Conservation (phyloP, 2,888 invertebrate species). For the Nezara viridula region DNA sequence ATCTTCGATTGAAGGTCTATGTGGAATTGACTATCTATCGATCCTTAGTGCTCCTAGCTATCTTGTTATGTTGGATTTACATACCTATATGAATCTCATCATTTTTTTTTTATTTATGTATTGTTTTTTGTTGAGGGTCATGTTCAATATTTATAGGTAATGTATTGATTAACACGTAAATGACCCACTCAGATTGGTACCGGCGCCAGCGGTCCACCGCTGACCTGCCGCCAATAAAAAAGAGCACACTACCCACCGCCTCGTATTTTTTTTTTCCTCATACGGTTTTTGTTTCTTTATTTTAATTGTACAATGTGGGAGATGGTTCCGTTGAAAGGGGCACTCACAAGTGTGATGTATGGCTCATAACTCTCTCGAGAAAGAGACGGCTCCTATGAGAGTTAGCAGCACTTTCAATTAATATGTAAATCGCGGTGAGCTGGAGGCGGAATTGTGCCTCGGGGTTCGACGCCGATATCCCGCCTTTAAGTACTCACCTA, state of each 20-base stretch:
- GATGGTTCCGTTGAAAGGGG: constrained; percentile 47
- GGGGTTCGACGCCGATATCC: constrained; percentile 15
- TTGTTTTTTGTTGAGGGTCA: not conserved
- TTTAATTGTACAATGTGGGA: constrained; percentile 50
- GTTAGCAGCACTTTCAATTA: constrained; percentile 54
- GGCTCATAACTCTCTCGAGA: constrained; percentile 51
- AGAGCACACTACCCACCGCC: not conserved
- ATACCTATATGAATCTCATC: not conserved
- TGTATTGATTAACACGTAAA: not conserved
- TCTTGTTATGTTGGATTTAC: not conserved
- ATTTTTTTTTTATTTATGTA: not conserved
- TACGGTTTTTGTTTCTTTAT: constrained; percentile 14
- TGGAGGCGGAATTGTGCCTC: constrained; percentile 22
- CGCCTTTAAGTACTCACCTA: constrained; percentile 42
- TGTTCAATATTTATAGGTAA: constrained; percentile 31
- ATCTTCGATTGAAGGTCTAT: not conserved
- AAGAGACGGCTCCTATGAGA: not conserved
- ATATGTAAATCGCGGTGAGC: constrained; percentile 53
- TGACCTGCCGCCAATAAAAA: constrained; percentile 41
- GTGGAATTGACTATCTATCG: not conserved
- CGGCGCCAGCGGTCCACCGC: not conserved
- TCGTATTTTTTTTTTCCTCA: not conserved
- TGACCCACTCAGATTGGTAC: not conserved
- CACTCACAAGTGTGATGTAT: constrained; percentile 53
- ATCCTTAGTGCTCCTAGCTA: not conserved